Evolutionary conservation across 2,113 vertebrate species (phyloP).

Genomic region (Colossoma macropomum): DNA sequence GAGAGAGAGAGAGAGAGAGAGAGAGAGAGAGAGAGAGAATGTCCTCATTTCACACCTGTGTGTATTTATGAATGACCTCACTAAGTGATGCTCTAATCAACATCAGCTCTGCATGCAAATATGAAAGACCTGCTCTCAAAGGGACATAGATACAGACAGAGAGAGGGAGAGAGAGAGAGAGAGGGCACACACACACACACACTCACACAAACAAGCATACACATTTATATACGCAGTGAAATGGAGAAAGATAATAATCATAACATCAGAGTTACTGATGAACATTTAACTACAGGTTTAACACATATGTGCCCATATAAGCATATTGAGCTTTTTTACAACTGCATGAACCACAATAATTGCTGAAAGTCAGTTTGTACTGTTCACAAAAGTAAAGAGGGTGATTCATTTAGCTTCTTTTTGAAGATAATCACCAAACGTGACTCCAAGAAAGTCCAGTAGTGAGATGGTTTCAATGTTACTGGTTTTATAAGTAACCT

Average conservation of each 20-base stretch:
- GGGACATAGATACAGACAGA: background rate
- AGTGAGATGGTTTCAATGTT: background rate
- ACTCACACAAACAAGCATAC: background rate
- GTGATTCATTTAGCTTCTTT: background rate
- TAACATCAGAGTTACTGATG: background rate
- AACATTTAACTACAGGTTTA: background rate
- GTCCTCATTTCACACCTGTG: constrained; percentile 23
- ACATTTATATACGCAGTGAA: background rate
- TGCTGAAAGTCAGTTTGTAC: background rate
- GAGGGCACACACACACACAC: background rate
- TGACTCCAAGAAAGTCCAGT: background rate
- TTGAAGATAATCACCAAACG: background rate
- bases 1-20: constrained; percentile 3
- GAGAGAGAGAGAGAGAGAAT: background rate
- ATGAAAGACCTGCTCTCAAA: constrained; percentile 12
- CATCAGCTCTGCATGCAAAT: constrained; percentile 31
- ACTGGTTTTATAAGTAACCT: background rate
- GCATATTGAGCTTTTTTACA: background rate
- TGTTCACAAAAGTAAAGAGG: too few relatives aligned
- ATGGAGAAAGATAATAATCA: background rate
- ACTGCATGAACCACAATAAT: background rate
- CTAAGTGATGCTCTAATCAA: constrained; percentile 36
- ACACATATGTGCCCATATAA: background rate
- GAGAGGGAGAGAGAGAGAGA: background rate
- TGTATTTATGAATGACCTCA: constrained; percentile 30